phyloP scores from a whole-genome alignment of 2,113 vertebrate genomes.

The Carassius gibelio region DNA sequence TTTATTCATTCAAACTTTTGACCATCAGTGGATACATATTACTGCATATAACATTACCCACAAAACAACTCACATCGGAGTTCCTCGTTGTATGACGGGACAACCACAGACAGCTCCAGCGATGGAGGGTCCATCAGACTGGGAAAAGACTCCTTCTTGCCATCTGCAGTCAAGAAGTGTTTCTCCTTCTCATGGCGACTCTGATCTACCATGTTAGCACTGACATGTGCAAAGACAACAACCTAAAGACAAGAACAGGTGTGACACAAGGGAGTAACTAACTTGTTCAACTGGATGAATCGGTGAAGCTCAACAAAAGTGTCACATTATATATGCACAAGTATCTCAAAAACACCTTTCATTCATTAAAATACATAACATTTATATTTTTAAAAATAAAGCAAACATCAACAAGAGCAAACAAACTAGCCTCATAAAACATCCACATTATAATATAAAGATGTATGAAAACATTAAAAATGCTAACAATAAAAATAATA shows the following conservation, averaged over 20 bases:
- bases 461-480: not conserved
- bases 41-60: not conserved
- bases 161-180: slow-evolving; percentile 75
- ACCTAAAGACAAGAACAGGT: slow-evolving; percentile 71
- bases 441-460: not conserved
- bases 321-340: not conserved
- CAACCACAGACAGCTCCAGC: slow-evolving; percentile 86
- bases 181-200: slow-evolving; percentile 80
- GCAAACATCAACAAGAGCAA: not conserved
- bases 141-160: slow-evolving; percentile 78
- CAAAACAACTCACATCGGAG: slow-evolving; percentile 71
- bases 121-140: slow-evolving; percentile 81
- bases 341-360: not conserved
- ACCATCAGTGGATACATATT: no score
- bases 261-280: not conserved
- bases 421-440: not conserved
- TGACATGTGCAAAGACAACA: slow-evolving; percentile 79
- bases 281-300: not conserved
- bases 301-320: not conserved
- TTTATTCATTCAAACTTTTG: no score
- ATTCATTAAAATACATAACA: no score
- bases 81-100: slow-evolving; percentile 96
- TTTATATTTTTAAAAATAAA: no score
- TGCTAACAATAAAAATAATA: no score
- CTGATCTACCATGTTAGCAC: slow-evolving; percentile 77